Evolutionary conservation across 2,888 invertebrate species (phyloP).

Genomic region (Crocallis elinguaria): DNA sequence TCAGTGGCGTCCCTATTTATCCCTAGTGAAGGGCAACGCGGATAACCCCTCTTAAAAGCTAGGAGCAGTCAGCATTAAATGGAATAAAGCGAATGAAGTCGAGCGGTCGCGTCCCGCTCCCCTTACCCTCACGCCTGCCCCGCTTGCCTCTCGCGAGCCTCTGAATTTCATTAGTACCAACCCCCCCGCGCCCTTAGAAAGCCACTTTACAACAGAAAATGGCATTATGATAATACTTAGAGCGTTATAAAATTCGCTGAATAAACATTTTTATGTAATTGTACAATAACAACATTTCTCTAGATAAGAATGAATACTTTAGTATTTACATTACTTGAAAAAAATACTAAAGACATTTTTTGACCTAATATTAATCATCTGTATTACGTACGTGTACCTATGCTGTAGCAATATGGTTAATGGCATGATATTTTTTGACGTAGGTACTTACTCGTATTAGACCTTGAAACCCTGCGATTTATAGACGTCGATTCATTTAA

Average conservation of each 20-base stretch:
- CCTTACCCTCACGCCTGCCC: conserved; percentile 36
- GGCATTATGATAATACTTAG: conserved; percentile 82
- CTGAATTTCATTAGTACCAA: conserved; percentile 81
- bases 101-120: conserved; percentile 68
- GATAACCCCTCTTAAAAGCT: conserved; percentile 85
- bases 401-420: too few species aligned
- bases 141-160: conserved; percentile 56
- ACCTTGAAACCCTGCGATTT: too few species aligned
- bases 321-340: background rate
- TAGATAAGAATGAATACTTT: background rate
- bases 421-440: too few species aligned
- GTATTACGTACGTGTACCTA: too few species aligned
- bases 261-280: conserved; percentile 81
- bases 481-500: too few species aligned
- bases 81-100: conserved; percentile 84
- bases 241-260: conserved; percentile 80
- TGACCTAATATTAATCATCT: too few species aligned
- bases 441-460: too few species aligned
- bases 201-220: conserved; percentile 83
- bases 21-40: conserved; percentile 81
- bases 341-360: too few species aligned
- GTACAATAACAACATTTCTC: conserved; percentile 64
- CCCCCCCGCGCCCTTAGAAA: conserved; percentile 66
- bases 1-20: conserved; percentile 83
- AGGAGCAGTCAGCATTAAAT: conserved; percentile 85